These are phyloP conservation scores for Oreochromis aureus DNA, from an alignment of 2,113 vertebrate genomes.

Conservation along the genomic window DNA sequence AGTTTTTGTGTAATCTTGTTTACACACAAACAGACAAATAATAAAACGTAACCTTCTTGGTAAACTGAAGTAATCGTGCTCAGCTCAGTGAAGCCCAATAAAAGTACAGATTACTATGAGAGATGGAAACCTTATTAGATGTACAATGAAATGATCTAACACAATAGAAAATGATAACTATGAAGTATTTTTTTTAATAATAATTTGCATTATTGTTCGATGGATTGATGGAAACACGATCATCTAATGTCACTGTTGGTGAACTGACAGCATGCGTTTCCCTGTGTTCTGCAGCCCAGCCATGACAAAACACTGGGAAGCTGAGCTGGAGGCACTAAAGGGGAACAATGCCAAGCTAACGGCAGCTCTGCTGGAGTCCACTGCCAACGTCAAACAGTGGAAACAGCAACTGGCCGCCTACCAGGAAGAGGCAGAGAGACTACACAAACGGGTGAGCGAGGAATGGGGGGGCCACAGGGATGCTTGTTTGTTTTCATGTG, in stretches of 20 bases:
- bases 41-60: neutral
- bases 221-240: neutral
- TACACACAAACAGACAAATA: neutral
- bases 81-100: neutral
- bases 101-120: neutral
- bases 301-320: conserved; percentile 97
- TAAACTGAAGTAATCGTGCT: neutral
- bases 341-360: conserved; percentile 98
- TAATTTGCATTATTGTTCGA: neutral
- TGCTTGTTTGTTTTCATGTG: neutral
- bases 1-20: neutral
- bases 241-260: neutral
- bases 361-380: conserved; percentile 94
- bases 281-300: conserved; percentile 60
- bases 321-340: conserved; percentile 94
- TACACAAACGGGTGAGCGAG: conserved; percentile 88
- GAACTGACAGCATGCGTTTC: neutral
- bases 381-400: conserved; percentile 99
- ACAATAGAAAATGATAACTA: neutral
- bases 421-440: conserved; percentile 95
- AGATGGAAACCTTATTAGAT: neutral
- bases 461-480: neutral
- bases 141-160: neutral
- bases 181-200: neutral
- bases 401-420: conserved; percentile 97